Conservation (phyloP, 2,797 vertebrate species). For the Vespertilio murinus region DNA sequence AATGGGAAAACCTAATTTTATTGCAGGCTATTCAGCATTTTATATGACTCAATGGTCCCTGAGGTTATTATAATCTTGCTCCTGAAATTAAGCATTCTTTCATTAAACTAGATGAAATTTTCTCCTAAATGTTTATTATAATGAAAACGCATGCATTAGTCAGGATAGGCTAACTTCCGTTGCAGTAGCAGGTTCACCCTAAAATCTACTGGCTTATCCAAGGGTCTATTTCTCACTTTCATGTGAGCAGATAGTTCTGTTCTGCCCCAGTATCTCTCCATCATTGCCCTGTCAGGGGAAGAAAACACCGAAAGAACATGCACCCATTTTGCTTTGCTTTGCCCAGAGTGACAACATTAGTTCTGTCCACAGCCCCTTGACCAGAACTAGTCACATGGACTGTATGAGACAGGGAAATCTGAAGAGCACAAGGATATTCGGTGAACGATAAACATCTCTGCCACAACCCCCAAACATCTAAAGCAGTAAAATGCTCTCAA, state of each 20-base stretch:
- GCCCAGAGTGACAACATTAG: background rate
- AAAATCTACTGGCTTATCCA: constrained; percentile 22
- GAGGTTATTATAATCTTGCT: background rate
- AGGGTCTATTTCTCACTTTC: background rate
- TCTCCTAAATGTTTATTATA: background rate
- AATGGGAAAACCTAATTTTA: constrained; percentile 26
- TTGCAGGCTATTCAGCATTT: constrained; percentile 4
- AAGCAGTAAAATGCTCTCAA: background rate
- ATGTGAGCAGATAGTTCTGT: background rate
- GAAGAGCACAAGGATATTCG: background rate
- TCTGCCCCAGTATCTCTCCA: background rate
- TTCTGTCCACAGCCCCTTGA: background rate
- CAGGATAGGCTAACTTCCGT: background rate
- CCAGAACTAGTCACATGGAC: background rate
- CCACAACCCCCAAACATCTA: background rate
- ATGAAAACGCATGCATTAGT: constrained; percentile 1
- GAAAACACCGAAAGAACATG: background rate
- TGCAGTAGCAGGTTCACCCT: background rate
- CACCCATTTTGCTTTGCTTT: background rate
- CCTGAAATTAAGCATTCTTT: constrained; percentile 38
- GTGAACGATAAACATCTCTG: background rate
- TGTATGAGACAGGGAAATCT: background rate
- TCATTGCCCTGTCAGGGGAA: background rate
- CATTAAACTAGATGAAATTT: constrained; percentile 24
- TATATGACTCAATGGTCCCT: background rate